Evolutionary conservation across 2,797 vertebrate genomes (phyloP).

Genomic region (Tragopan temminckii): DNA sequence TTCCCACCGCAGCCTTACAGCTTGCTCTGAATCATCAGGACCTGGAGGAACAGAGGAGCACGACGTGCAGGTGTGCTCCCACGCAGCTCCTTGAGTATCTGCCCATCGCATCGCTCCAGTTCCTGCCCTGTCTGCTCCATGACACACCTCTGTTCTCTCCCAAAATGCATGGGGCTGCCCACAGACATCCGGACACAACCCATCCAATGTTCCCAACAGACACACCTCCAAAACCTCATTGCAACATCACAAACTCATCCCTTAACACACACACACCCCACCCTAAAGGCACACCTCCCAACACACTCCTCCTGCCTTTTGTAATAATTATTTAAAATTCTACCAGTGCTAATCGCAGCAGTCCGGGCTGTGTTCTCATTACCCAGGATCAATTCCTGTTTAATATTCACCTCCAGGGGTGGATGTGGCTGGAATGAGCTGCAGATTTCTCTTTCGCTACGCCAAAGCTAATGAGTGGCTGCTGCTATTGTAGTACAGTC

Average conservation of each 20-base stretch:
- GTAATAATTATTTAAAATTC: conserved; percentile 85
- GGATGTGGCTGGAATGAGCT: conserved; percentile 78
- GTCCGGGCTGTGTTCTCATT: conserved; percentile 81
- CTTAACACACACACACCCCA: not conserved
- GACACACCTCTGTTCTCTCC: not conserved
- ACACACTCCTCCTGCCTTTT: not conserved
- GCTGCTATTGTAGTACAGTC: conserved; percentile 72
- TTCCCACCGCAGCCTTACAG: accelerated
- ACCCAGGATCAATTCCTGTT: conserved; percentile 84
- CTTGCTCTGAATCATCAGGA: accelerated
- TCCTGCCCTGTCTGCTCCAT: not conserved
- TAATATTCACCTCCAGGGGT: conserved; percentile 85
- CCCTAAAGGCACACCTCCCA: not conserved
- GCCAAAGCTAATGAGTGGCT: conserved; percentile 81
- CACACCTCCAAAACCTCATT: not conserved
- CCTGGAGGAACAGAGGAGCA: not conserved
- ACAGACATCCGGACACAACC: accelerated
- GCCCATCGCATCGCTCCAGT: not conserved
- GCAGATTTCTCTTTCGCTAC: conserved; percentile 70
- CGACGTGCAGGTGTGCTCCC: accelerated
- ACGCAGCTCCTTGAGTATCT: not conserved
- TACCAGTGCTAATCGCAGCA: conserved; percentile 74
- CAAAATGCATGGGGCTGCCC: not conserved
- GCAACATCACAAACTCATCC: not conserved
- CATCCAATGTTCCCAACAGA: not conserved